A percentile compares a stretch with the other conserved stretches of the same genome.
These are phyloP conservation scores for Gallinago paraguaiae DNA, from an alignment of 2,113 vertebrate species.

Conservation along the genomic window DNA sequence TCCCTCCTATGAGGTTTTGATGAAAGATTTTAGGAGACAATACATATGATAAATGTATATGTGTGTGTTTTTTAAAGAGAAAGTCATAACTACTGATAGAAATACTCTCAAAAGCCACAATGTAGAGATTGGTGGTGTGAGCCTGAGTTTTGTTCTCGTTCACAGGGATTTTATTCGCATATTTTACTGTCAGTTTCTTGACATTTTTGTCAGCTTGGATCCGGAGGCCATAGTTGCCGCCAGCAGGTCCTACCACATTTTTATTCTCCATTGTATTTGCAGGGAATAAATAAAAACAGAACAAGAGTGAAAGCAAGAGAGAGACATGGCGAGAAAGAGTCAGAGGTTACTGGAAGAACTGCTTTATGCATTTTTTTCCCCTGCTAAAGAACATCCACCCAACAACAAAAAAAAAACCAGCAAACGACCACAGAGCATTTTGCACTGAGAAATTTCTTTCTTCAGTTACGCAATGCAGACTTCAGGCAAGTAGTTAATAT, in stretches of 20 bases:
- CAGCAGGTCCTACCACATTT: conserved; percentile 83
- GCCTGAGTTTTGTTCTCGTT: conserved; percentile 68
- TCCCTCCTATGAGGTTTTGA: not conserved
- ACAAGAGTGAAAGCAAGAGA: conserved; percentile 59
- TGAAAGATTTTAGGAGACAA: conserved; percentile 16
- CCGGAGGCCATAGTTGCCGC: conserved; percentile 86
- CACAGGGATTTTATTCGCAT: conserved; percentile 80
- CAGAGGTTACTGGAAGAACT: conserved; percentile 73
- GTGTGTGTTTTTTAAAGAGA: not conserved
- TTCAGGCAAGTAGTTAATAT: conserved; percentile 29
- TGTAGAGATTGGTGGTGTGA: conserved; percentile 34
- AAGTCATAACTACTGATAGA: conserved; percentile 8
- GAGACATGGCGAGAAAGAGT: conserved; percentile 59
- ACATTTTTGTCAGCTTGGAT: conserved; percentile 92
- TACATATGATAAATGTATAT: not conserved
- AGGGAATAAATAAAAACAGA: conserved; percentile 79
- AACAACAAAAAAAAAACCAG: not conserved
- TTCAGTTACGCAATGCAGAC: not conserved
- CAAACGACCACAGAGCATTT: not conserved
- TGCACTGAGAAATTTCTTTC: conserved; percentile 1
- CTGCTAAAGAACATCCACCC: not conserved
- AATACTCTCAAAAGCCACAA: conserved; percentile 57
- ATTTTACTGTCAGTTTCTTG: conserved; percentile 92
- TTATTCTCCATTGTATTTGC: conserved; percentile 85
- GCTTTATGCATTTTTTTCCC: conserved; percentile 31